Base-by-base conservation (phyloP, 2,888 invertebrate genomes). In the Nephrotoma guestfalica region DNA sequence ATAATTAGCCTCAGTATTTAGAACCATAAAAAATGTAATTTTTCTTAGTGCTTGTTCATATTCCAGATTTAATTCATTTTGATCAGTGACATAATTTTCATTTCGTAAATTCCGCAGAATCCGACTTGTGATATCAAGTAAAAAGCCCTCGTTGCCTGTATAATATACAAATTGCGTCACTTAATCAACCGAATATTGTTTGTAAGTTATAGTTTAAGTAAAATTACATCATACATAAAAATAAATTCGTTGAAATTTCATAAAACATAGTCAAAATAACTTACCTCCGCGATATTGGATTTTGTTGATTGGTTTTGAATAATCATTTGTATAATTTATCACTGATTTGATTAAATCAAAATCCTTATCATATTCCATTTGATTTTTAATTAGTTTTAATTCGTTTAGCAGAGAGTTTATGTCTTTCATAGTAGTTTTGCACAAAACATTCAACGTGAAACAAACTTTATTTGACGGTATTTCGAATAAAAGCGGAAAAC, bases 281-380 rank as follows among this genome's bases (percentile, higher is more conserved):
- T 88, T 88, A 90, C 90, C 90, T 87, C 90, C 89, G 6, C 89
- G 89, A 87, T 89, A 90, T 71, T 89, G 88, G 15, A 90, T 87
- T 88, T 90, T 90, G 13, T 88, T 88, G 42, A 90, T 89, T 0
- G 89, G 88, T 86, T 89, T 89, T 0, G 90, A 88, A 85, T 89
- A 88, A 0, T 89, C 88, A 87, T 90, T 88, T 84, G 89, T 89
- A 87, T 89, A 89, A 51, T 89, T 89, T 18, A 90, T 85, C 7
- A 89, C 88, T 0, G 89, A 88, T 87, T 90, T 90, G 2, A 90
- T 88, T 4, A 88, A 88, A 87, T 90, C 89, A 86, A 90, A 90
- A 87, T 90, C 89, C 5, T 89, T 88, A 86, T 89, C 89, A 87
- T 89, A 90, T 87, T 90, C 89, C 90, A 90, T 90, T 13, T 88